phyloP scores from a whole-genome alignment of 2,888 invertebrate genomes.

The Zeuzera pyrina region DNA sequence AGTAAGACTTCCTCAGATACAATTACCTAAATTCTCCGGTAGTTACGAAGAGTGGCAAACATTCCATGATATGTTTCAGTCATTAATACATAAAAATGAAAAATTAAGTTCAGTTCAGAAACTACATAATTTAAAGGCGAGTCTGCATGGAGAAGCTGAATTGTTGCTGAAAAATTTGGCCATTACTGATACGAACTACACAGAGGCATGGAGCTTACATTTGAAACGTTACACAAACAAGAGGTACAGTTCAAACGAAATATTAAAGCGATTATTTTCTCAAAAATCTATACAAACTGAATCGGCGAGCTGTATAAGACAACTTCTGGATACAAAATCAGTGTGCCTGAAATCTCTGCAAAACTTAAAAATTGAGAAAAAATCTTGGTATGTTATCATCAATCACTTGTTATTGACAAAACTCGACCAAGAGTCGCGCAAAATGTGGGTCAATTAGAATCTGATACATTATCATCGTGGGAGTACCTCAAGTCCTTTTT shows the following conservation, averaged over 20 bases:
- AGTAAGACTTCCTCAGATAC: constrained; percentile 10
- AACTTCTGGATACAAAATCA: constrained; percentile 4
- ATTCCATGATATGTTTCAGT: constrained; percentile 12
- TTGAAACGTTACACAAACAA: constrained; percentile 13
- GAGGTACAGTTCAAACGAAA: constrained; percentile 11
- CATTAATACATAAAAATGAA: constrained; percentile 13
- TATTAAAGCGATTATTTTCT: constrained; percentile 11
- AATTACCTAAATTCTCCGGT: constrained; percentile 12
- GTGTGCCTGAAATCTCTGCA: constrained; percentile 3
- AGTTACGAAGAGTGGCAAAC: constrained; percentile 14
- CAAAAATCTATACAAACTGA: constrained; percentile 6
- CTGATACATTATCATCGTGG: not conserved
- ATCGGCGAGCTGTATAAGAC: constrained; percentile 3
- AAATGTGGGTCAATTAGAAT: constrained; percentile 3
- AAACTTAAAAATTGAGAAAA: constrained; percentile 3
- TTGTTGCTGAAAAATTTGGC: constrained; percentile 2
- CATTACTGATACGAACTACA: constrained; percentile 14
- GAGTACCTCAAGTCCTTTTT: not conserved
- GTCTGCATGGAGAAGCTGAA: constrained; percentile 8
- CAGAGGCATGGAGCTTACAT: constrained; percentile 14
- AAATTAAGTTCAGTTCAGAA: constrained; percentile 3
- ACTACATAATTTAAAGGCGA: constrained; percentile 7
- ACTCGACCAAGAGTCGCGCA: constrained; percentile 5
- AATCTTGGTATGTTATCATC: constrained; percentile 4
- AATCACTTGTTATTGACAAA: constrained; percentile 3